Evolutionary conservation across 1,140 invertebrate species (phyloP).

Genomic region (Triops cancriformis): DNA sequence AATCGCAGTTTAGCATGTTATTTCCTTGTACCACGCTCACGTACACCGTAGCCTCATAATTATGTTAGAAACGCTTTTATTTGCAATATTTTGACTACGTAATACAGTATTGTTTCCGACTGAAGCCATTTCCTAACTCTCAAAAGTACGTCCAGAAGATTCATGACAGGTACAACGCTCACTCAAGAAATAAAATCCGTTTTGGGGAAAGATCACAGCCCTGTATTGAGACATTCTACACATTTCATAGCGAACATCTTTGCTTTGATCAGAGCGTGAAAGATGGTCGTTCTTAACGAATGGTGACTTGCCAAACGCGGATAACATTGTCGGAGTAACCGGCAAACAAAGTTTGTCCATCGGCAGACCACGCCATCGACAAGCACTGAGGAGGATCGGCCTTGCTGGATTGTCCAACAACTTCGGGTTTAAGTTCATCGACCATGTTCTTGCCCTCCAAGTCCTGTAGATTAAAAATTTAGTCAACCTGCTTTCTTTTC

Average conservation of each 20-base stretch:
- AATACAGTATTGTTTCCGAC: no score
- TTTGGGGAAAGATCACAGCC: background rate
- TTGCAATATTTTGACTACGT: no score
- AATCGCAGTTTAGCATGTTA: no score
- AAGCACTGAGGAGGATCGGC: constrained; percentile 90
- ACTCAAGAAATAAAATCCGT: background rate
- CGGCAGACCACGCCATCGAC: constrained; percentile 96
- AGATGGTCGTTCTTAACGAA: constrained; percentile 29
- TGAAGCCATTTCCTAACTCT: no score
- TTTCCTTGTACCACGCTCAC: no score
- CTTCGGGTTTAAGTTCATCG: constrained; percentile 93
- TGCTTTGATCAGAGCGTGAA: background rate
- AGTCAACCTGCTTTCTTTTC: background rate
- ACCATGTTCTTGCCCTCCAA: constrained; percentile 99
- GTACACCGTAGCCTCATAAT: no score
- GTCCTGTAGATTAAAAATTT: constrained; percentile 54
- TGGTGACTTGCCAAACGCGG: constrained; percentile 90
- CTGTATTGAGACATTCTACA: background rate
- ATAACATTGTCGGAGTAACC: constrained; percentile 98
- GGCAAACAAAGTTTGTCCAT: constrained; percentile 97
- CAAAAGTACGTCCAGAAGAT: no score
- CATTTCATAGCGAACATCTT: background rate
- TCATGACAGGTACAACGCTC: no score
- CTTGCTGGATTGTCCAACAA: constrained; percentile 59
- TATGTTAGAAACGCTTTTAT: no score